These are phyloP conservation scores for Tillus elongatus DNA, from an alignment of 2,888 invertebrate species.

Conservation along the genomic window DNA sequence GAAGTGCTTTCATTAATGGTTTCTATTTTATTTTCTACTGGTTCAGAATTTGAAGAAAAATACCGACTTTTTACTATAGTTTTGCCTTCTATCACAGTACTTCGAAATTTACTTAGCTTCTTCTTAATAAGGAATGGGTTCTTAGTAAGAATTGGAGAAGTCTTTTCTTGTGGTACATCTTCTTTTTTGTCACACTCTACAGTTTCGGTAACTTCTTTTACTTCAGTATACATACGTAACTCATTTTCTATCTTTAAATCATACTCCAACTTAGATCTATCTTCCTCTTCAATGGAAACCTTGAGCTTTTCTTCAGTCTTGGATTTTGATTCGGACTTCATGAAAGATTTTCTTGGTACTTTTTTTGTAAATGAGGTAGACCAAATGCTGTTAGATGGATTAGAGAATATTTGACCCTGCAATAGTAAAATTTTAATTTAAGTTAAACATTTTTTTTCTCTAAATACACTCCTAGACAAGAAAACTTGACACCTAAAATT, in stretches of 20 bases:
- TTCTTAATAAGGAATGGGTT: constrained; percentile 40
- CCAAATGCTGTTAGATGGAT: constrained; percentile 18
- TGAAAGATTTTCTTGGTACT: constrained; percentile 5
- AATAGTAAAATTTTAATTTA: too few relatives aligned
- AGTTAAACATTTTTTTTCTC: too few relatives aligned
- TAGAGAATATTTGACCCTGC: too few relatives aligned
- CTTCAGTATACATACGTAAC: constrained; percentile 5
- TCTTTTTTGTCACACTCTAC: constrained; percentile 20
- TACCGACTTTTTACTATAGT: constrained; percentile 52
- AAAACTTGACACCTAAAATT: too few relatives aligned
- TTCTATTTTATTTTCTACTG: neutral
- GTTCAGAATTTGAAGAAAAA: constrained; percentile 36
- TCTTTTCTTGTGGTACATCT: constrained; percentile 26
- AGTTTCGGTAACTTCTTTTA: constrained; percentile 13
- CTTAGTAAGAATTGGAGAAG: constrained; percentile 44
- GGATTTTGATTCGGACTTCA: neutral
- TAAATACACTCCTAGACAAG: too few relatives aligned
- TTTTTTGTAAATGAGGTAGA: constrained; percentile 10
- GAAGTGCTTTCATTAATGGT: neutral
- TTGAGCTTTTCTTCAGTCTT: constrained; percentile 6
- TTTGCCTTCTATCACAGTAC: constrained; percentile 40
- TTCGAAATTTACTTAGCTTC: constrained; percentile 46
- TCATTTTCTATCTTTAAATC: neutral
- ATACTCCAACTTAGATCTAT: neutral
- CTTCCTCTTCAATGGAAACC: constrained; percentile 9